A percentile compares a stretch with the other conserved stretches of the same genome.
These are phyloP conservation scores for Orius insidiosus DNA, from an alignment of 1,140 invertebrate species.

Conservation along the genomic window DNA sequence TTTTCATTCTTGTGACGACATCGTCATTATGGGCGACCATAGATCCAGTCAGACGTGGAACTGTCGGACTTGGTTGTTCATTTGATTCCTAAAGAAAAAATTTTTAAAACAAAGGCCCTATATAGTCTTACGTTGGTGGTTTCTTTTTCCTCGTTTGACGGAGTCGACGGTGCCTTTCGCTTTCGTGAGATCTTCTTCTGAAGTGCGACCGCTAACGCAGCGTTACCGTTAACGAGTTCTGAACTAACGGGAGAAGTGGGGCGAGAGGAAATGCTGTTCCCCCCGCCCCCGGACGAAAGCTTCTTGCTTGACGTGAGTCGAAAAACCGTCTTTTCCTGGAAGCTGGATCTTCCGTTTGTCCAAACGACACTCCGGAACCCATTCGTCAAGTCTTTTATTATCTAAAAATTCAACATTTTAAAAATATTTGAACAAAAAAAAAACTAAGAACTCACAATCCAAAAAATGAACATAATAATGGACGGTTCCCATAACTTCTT, in stretches of 20 bases:
- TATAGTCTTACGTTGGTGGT: background rate
- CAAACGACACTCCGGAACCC: slow-evolving; percentile 83
- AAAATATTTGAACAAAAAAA: slow-evolving; percentile 10
- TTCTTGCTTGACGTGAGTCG: slow-evolving; percentile 8
- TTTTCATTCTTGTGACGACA: slow-evolving; percentile 98
- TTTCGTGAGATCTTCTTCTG: slow-evolving; percentile 59
- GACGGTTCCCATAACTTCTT: slow-evolving; percentile 54
- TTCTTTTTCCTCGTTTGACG: background rate
- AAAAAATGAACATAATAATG: slow-evolving; percentile 93
- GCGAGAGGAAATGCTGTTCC: slow-evolving; percentile 27
- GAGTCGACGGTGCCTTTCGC: slow-evolving; percentile 43
- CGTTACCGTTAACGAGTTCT: slow-evolving; percentile 58
- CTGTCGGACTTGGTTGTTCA: too few species aligned
- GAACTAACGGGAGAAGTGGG: slow-evolving; percentile 38
- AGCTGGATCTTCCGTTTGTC: slow-evolving; percentile 84
- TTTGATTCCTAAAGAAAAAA: too few species aligned
- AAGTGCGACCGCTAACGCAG: slow-evolving; percentile 55
- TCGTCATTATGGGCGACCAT: too few species aligned
- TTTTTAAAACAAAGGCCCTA: too few species aligned
- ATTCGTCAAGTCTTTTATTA: slow-evolving; percentile 94
- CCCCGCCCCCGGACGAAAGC: slow-evolving; percentile 5
- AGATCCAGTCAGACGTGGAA: too few species aligned
- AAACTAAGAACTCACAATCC: slow-evolving; percentile 66
- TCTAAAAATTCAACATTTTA: slow-evolving; percentile 36
- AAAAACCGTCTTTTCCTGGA: slow-evolving; percentile 54